A percentile compares a stretch with the other conserved stretches of the same genome.
These are phyloP conservation scores for Mylabris phalerata DNA, from an alignment of 1,140 invertebrate species.

Conservation along the genomic window DNA sequence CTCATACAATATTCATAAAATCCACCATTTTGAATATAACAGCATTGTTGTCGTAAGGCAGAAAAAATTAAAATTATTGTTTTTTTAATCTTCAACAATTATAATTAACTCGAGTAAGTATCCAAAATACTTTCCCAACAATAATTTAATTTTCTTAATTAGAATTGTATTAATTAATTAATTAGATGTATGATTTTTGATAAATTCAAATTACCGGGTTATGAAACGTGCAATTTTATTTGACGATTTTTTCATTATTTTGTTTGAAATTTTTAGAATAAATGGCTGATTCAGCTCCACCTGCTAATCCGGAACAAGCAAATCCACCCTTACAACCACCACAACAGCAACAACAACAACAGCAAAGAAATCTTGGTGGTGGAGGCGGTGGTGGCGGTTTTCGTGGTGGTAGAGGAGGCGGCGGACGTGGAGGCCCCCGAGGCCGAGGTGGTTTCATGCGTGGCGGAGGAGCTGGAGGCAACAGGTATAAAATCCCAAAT, in stretches of 20 bases:
- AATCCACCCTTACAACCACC: conserved; percentile 1
- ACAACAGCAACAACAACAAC: conserved; percentile 7
- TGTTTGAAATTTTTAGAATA: background rate
- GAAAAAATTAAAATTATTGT: background rate
- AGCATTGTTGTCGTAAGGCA: background rate
- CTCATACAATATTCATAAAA: background rate
- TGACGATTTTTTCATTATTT: background rate
- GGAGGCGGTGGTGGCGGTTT: conserved; percentile 7
- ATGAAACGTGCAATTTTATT: background rate
- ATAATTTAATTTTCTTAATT: background rate
- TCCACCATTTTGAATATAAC: background rate
- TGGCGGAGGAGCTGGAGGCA: conserved; percentile 8
- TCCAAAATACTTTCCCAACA: background rate
- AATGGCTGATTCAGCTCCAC: conserved; percentile 3
- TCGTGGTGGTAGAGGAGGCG: conserved; percentile 14
- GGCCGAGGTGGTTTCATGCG: conserved; percentile 23
- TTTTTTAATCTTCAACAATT: background rate
- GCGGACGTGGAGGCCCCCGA: conserved; percentile 18
- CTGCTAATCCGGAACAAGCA: background rate
- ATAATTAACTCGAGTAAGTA: background rate
- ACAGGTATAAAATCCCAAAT: background rate
- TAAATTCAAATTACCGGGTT: background rate
- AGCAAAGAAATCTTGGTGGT: background rate
- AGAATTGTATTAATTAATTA: no score
- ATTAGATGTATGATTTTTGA: background rate